phyloP scores from a whole-genome alignment of 2,113 vertebrate species.

The Protobothrops mucrosquamatus region DNA sequence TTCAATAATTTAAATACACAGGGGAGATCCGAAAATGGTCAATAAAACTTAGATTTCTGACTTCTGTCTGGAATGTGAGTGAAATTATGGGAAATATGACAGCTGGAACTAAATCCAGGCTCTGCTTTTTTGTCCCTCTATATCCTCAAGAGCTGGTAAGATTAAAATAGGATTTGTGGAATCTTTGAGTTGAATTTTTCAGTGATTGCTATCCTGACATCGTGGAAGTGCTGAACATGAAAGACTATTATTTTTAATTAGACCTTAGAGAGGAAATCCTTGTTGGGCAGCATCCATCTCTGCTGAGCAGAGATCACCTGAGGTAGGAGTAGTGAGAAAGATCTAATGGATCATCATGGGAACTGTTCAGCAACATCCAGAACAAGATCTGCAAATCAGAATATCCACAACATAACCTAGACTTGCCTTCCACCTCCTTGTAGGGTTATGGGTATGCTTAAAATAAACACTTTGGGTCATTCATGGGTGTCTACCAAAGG shows the following conservation, averaged over 20 bases:
- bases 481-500: not conserved
- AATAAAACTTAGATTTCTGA: conserved; percentile 1
- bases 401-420: not conserved
- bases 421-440: not conserved
- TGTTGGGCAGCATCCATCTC: not conserved
- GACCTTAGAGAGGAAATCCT: not conserved
- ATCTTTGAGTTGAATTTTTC: not conserved
- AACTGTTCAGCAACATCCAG: not conserved
- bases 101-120: not conserved
- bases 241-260: not conserved
- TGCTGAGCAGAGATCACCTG: not conserved
- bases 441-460: not conserved
- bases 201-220: not conserved
- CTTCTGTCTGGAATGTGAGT: not conserved
- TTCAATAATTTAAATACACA: not conserved
- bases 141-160: not conserved
- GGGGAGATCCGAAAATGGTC: conserved; percentile 15
- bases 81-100: not conserved
- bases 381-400: not conserved
- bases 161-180: not conserved
- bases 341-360: not conserved
- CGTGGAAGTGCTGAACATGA: not conserved
- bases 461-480: not conserved
- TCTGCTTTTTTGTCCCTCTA: not conserved
- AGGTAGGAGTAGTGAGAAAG: not conserved